These are phyloP conservation scores for Bombylius major DNA, from an alignment of 2,888 invertebrate species.

Conservation along the genomic window DNA sequence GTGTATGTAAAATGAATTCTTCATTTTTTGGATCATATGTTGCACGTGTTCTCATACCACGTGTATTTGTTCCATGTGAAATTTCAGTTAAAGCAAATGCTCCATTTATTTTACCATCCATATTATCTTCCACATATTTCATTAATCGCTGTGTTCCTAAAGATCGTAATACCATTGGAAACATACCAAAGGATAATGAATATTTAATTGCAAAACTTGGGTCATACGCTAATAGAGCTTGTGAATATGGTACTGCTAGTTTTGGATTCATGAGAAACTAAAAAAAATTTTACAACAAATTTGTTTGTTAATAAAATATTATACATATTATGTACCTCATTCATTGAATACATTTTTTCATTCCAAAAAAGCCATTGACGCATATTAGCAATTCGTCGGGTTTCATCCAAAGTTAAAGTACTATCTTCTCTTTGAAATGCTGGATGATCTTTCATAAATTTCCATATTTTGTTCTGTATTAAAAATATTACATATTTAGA, in stretches of 20 bases:
- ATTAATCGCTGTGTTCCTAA: conserved; percentile 52
- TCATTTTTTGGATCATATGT: conserved; percentile 60
- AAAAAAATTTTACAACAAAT: conserved; percentile 39
- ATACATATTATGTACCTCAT: too few relatives aligned
- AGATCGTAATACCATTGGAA: conserved; percentile 49
- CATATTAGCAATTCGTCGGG: conserved; percentile 43
- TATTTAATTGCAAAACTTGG: conserved; percentile 53
- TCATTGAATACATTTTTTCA: conserved; percentile 41
- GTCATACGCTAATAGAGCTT: conserved; percentile 46
- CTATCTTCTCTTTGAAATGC: conserved; percentile 41
- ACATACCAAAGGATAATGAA: conserved; percentile 52
- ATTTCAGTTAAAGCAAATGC: conserved; percentile 86
- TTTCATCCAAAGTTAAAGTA: conserved; percentile 33
- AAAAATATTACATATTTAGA: too few relatives aligned
- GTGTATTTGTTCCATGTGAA: conserved; percentile 82
- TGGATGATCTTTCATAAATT: conserved; percentile 45
- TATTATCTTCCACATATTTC: conserved; percentile 37
- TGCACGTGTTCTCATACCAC: conserved; percentile 74
- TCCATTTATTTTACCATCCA: conserved; percentile 58
- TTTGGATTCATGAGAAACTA: conserved; percentile 41
- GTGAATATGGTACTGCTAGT: conserved; percentile 38
- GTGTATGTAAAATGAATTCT: conserved; percentile 60
- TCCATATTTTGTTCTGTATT: conserved; percentile 45
- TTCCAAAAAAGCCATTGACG: conserved; percentile 52
- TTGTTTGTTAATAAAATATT: too few relatives aligned